phyloP scores from a whole-genome alignment of 2,888 invertebrate genomes.

The Rhogogaster chlorosoma region DNA sequence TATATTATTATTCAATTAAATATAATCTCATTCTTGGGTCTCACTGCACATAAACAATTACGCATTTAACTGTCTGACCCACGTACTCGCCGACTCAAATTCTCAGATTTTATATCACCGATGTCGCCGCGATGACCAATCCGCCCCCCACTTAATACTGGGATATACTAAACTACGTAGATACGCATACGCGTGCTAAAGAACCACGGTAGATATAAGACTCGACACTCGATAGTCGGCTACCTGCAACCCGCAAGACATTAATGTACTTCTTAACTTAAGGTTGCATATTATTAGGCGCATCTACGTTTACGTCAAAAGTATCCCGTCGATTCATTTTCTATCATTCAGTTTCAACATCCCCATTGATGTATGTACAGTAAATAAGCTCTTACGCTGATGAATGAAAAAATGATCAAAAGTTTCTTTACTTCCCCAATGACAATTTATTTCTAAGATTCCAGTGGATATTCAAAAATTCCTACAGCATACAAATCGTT shows the following conservation, averaged over 20 bases:
- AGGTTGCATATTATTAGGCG: not conserved
- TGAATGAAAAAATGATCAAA: too few species aligned
- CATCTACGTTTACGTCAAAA: not conserved
- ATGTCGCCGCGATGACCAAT: constrained; percentile 14
- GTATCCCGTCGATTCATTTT: too few species aligned
- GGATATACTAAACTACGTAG: not conserved
- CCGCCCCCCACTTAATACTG: not conserved
- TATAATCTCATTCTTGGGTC: constrained; percentile 12
- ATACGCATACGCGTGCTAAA: not conserved
- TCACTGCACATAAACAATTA: constrained; percentile 1
- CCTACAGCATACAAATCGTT: too few species aligned
- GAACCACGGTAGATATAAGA: too few species aligned
- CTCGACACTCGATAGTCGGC: too few species aligned
- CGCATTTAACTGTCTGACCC: constrained; percentile 1
- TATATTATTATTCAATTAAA: not conserved
- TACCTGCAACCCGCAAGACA: not conserved
- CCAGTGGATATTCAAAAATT: too few species aligned
- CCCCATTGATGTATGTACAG: too few species aligned
- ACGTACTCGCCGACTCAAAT: not conserved
- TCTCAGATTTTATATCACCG: not conserved
- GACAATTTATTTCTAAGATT: too few species aligned
- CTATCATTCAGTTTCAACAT: too few species aligned
- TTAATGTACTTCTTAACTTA: not conserved
- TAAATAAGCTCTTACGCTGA: too few species aligned
- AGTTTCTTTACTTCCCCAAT: too few species aligned